phyloP scores from a whole-genome alignment of 2,113 vertebrate species.

The Sphaerodactylus townsendi region DNA sequence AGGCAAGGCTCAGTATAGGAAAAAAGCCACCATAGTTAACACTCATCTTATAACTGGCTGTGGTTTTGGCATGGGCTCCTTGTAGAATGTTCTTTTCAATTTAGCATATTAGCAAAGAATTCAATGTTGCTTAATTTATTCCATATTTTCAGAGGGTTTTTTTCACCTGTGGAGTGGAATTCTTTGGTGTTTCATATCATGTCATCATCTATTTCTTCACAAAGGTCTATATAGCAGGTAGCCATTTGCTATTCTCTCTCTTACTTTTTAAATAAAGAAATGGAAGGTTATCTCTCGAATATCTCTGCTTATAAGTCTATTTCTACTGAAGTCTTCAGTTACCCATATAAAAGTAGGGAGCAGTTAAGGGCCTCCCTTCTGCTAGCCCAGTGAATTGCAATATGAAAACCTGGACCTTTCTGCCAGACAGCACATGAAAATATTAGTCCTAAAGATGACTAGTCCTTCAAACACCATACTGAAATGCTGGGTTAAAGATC shows the following conservation, averaged over 20 bases:
- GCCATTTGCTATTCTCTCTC: constrained; percentile 44
- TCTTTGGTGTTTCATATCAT: constrained; percentile 76
- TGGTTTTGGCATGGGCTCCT: constrained; percentile 27
- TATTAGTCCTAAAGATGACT: constrained; percentile 79
- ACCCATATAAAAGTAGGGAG: constrained; percentile 23
- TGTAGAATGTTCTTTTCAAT: constrained; percentile 36
- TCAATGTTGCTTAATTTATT: constrained; percentile 40
- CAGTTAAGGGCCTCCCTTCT: constrained; percentile 18
- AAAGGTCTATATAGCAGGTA: constrained; percentile 72
- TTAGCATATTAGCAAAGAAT: constrained; percentile 41
- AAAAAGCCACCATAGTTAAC: not conserved
- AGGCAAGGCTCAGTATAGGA: not conserved
- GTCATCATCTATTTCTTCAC: constrained; percentile 80
- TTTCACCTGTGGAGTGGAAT: constrained; percentile 7
- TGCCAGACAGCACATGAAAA: constrained; percentile 86
- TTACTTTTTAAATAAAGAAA: constrained; percentile 2
- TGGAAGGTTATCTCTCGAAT: constrained; percentile 66
- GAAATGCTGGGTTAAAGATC: constrained; percentile 46
- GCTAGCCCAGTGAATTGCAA: constrained; percentile 61
- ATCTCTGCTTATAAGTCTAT: constrained; percentile 45
- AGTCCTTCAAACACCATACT: constrained; percentile 75
- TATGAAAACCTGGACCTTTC: constrained; percentile 71
- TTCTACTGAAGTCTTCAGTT: constrained; percentile 45
- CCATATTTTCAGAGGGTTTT: not conserved
- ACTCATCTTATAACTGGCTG: not conserved